Conservation (phyloP, 1,140 invertebrate genomes). For the Tetramorium simillimum region DNA sequence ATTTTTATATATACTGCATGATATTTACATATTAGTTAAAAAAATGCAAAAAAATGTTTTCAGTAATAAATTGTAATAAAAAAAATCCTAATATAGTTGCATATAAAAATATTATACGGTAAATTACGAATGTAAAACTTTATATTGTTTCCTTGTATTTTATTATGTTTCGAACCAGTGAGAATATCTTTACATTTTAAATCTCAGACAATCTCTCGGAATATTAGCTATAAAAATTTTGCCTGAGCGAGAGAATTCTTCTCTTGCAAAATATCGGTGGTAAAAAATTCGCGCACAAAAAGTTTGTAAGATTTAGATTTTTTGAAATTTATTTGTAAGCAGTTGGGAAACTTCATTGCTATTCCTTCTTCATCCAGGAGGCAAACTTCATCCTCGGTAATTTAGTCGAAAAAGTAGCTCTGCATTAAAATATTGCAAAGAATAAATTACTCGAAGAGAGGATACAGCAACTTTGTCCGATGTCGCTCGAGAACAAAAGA, state of each 20-base stretch:
- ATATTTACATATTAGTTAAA: too few species aligned
- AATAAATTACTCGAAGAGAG: conserved; percentile 41
- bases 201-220: not conserved
- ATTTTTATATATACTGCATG: not conserved
- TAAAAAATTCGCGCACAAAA: not conserved
- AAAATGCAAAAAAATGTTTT: not conserved
- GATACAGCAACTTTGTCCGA: not conserved
- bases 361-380: not conserved
- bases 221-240: conserved; percentile 1
- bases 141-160: not conserved
- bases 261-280: not conserved
- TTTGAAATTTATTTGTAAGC: conserved; percentile 5
- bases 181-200: not conserved
- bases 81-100: not conserved
- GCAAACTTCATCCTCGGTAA: not conserved
- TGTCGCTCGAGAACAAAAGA: conserved; percentile 43
- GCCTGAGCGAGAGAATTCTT: not conserved
- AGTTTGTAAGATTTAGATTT: not conserved
- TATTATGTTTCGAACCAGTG: not conserved
- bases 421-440: conserved; percentile 33
- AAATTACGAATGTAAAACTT: conserved; percentile 9
- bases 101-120: conserved; percentile 4
- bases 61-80: not conserved
- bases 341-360: conserved; percentile 23
- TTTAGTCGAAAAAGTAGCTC: conserved; percentile 2